A percentile compares a stretch with the other conserved stretches of the same genome.
These are phyloP conservation scores for Axis porcinus DNA, from an alignment of 2,113 vertebrate species.

Conservation along the genomic window DNA sequence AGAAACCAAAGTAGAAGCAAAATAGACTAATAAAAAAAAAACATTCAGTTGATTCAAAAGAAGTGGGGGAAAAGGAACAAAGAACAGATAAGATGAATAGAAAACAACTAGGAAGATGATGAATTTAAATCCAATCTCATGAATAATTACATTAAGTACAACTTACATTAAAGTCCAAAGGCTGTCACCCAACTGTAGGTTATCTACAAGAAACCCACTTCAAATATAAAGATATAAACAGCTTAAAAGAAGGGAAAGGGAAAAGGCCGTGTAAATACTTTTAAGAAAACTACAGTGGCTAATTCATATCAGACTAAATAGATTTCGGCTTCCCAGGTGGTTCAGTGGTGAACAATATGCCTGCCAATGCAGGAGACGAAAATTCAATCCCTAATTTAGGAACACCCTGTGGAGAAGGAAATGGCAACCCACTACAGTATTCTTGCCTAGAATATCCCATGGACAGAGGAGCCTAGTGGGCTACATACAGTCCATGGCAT, in stretches of 20 bases:
- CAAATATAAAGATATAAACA: neutral
- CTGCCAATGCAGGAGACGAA: neutral
- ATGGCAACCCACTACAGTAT: neutral
- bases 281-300: neutral
- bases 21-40: neutral
- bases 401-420: neutral
- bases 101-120: neutral
- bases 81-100: neutral
- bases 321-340: neutral
- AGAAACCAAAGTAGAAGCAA: neutral
- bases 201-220: neutral
- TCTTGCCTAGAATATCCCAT: neutral
- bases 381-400: neutral
- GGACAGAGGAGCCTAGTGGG: neutral
- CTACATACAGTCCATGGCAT: neutral
- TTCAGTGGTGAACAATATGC: neutral
- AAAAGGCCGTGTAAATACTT: neutral
- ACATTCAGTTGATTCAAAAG: neutral
- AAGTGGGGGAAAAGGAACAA: neutral
- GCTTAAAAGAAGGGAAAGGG: neutral
- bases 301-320: neutral
- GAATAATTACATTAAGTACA: neutral
- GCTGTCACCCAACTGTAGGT: neutral
- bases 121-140: neutral
- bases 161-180: neutral